Percentiles rank a stretch among this genome's conserved stretches.
phyloP scores from a whole-genome alignment of 2,797 vertebrate species.

The Microctenopoma lineatum region DNA sequence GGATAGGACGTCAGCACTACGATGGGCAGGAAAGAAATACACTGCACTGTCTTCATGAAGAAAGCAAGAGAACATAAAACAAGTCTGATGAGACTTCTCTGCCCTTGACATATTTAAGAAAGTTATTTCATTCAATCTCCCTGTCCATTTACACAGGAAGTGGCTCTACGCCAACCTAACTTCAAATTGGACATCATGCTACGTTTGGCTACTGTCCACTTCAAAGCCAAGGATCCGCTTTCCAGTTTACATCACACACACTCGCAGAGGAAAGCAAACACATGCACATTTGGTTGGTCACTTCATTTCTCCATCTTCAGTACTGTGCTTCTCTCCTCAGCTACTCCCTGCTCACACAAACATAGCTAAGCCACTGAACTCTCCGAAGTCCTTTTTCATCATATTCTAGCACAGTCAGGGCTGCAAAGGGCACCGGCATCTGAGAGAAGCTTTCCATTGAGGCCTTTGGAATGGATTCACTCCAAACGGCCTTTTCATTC shows the following conservation, averaged over 20 bases:
- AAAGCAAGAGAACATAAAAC: conserved; percentile 25
- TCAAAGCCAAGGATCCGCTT: not conserved
- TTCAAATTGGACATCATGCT: conserved; percentile 26
- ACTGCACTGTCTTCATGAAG: conserved; percentile 19
- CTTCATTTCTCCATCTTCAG: conserved; percentile 56
- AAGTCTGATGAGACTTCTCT: conserved; percentile 24
- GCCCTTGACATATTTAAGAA: conserved; percentile 33
- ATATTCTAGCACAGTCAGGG: conserved; percentile 69
- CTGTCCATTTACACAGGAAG: conserved; percentile 12
- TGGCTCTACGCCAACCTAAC: conserved; percentile 24
- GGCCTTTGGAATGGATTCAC: conserved; percentile 74
- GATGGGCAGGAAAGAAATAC: conserved; percentile 43
- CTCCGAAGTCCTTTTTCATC: conserved; percentile 67
- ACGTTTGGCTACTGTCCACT: conserved; percentile 8
- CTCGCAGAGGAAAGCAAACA: conserved; percentile 2
- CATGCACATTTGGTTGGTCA: conserved; percentile 35
- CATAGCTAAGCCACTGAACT: conserved; percentile 65
- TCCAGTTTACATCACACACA: conserved; percentile 37
- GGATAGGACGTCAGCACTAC: conserved; percentile 44
- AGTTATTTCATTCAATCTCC: conserved; percentile 9
- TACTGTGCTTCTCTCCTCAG: conserved; percentile 28
- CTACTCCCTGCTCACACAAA: conserved; percentile 44
- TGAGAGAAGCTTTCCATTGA: conserved; percentile 73
- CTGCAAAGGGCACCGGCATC: conserved; percentile 73
- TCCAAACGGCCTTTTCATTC: conserved; percentile 83